Evolutionary conservation across 2,888 invertebrate species (phyloP).

Genomic region (Gasteruption jaculator): DNA sequence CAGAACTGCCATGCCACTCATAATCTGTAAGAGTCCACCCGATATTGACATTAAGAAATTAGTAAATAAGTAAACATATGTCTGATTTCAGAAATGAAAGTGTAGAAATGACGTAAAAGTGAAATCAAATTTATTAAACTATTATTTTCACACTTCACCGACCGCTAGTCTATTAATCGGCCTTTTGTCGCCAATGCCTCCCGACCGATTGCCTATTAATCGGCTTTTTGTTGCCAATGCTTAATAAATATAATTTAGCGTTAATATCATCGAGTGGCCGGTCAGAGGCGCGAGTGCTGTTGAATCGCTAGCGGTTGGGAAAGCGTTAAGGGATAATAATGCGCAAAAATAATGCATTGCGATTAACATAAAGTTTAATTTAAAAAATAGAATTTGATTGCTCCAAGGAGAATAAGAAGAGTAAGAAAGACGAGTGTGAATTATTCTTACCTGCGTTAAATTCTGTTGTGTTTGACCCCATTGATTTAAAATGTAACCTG

Average conservation of each 20-base stretch:
- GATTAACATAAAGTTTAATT: background rate
- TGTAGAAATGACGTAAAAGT: too few relatives aligned
- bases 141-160: too few relatives aligned
- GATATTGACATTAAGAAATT: slow-evolving; percentile 16
- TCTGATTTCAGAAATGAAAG: slow-evolving; percentile 15
- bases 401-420: background rate
- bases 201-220: too few relatives aligned
- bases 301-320: too few relatives aligned
- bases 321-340: background rate
- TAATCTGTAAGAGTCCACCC: too few relatives aligned
- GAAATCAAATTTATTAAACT: too few relatives aligned
- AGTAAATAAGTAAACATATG: slow-evolving; percentile 13
- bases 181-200: too few relatives aligned
- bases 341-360: background rate
- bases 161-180: too few relatives aligned
- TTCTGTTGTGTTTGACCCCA: slow-evolving; percentile 84
- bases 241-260: too few relatives aligned
- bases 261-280: too few relatives aligned
- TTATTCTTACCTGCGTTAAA: slow-evolving; percentile 72
- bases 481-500: slow-evolving; percentile 78
- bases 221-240: too few relatives aligned
- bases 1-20: slow-evolving; percentile 77
- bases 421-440: background rate
- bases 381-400: slow-evolving; percentile 7
- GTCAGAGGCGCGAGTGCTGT: too few relatives aligned